phyloP scores from a whole-genome alignment of 2,888 invertebrate genomes.

The Cheilosia pagana region DNA sequence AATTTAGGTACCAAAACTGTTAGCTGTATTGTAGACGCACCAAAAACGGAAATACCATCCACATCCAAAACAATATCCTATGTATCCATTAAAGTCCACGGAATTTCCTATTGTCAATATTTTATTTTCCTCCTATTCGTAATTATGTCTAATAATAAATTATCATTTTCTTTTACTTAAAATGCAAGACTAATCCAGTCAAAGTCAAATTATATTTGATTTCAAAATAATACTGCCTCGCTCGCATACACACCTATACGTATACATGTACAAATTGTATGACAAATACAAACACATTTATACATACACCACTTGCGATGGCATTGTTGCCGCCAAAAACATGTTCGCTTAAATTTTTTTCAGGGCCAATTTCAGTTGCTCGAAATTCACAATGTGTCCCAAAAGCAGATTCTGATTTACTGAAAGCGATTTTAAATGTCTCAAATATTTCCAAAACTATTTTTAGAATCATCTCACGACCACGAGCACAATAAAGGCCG shows the following conservation, averaged over 20 bases:
- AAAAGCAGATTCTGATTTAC: conserved; percentile 42
- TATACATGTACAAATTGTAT: not conserved
- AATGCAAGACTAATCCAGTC: conserved; percentile 5
- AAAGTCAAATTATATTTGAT: conserved; percentile 1
- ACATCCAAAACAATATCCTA: too few species aligned
- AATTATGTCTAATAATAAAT: not conserved
- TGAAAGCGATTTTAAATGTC: conserved; percentile 36
- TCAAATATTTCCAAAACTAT: conserved; percentile 65
- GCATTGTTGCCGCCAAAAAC: conserved; percentile 35
- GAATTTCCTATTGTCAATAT: too few species aligned
- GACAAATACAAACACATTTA: not conserved
- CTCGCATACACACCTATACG: not conserved
- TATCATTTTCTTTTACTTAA: not conserved
- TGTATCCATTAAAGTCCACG: too few species aligned
- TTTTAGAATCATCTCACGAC: conserved; percentile 50
- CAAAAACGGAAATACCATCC: too few species aligned
- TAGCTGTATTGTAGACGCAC: too few species aligned
- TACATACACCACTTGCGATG: not conserved
- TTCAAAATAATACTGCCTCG: conserved; percentile 3
- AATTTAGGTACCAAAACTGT: too few species aligned
- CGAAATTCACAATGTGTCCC: conserved; percentile 27
- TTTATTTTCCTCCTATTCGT: too few species aligned
- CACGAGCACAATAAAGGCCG: conserved; percentile 43
- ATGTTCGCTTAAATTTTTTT: conserved; percentile 12
- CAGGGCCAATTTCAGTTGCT: conserved; percentile 34